Base-by-base conservation (phyloP, 92 coral and sea anemone genomes). In the Palythoa heliodiscus region DNA sequence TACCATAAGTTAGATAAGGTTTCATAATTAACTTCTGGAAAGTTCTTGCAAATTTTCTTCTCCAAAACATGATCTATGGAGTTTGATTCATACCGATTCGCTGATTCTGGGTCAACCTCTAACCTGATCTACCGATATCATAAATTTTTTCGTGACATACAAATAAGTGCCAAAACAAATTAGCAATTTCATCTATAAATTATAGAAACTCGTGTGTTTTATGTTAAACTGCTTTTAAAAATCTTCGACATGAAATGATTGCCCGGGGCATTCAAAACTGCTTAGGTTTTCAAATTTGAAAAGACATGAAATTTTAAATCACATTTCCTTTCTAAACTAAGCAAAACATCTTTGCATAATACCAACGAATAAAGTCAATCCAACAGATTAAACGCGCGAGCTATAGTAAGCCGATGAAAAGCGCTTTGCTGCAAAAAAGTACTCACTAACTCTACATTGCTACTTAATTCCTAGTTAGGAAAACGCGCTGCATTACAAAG, bases 181-280 rank as follows among this genome's bases (percentile, higher is more conserved):
- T 76, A 76, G 81, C 67, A 76, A 76, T 76, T 76, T 53, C 22
- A 24, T 52, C 66, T 50, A 25, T 76, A 76, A 76, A 76, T 76
- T 22, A 76, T 76, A n/a, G 12, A 54, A 25, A 35, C 80, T 53
- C 22, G 19, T 54, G 63, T 5, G 7, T 52, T 54, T 52, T 55
- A 3, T 58, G 50, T 15, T 76, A 47, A 76, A 52, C 79, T 75
- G 54, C 61, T 35, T 52, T 75, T 75, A 16, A 25, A 75, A 75
- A 14, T 3, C n/a, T 12, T 13, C 22, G 67, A 76, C 10, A 53
- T 52, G 81, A 24, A 76, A 52, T 54, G 81, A 76, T 76, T 52
- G 81, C 81, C 81, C 22, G 7, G 53, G 81, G 81, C 81, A 14
- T 76, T 53, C 19, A n/a, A 39, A 39, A 19, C 10, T 43, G 24